Evolutionary conservation across 2,888 invertebrate genomes (phyloP).

Genomic region (Nysson spinosus): DNA sequence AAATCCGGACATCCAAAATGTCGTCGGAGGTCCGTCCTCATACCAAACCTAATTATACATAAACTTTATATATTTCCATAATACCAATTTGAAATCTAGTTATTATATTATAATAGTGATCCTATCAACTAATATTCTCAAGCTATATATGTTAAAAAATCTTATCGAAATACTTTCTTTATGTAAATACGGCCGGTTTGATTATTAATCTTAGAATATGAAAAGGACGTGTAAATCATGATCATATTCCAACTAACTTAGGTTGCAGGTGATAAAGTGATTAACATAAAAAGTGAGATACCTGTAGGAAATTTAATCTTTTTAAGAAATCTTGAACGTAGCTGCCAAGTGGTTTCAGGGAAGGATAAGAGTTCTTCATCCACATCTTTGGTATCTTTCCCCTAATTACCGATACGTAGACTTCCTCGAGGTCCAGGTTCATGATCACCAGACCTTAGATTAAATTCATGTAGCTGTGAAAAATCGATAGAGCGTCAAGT

Average conservation of each 20-base stretch:
- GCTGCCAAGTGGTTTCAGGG: slow-evolving; percentile 92
- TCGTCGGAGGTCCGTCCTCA: slow-evolving; percentile 86
- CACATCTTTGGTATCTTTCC: slow-evolving; percentile 91
- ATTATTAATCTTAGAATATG: too few species aligned
- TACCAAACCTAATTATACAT: slow-evolving; percentile 85
- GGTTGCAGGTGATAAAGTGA: too few species aligned
- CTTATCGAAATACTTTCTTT: too few species aligned
- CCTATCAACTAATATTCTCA: too few species aligned
- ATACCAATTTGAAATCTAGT: too few species aligned
- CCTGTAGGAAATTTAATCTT: slow-evolving; percentile 91
- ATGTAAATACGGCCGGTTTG: too few species aligned
- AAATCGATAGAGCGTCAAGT: slow-evolving; percentile 10
- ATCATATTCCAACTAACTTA: too few species aligned
- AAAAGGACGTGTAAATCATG: too few species aligned
- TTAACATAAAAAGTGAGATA: slow-evolving; percentile 69
- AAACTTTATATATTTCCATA: neutral
- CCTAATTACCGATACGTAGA: slow-evolving; percentile 89
- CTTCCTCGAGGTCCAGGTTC: slow-evolving; percentile 90
- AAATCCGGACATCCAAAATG: slow-evolving; percentile 96
- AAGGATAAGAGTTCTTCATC: slow-evolving; percentile 93
- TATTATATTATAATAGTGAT: too few species aligned
- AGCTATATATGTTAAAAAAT: too few species aligned
- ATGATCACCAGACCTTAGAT: slow-evolving; percentile 89
- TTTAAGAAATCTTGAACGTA: slow-evolving; percentile 91
- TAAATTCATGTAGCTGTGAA: slow-evolving; percentile 17